Base-by-base conservation (phyloP, 2,888 invertebrate species). In the Amblyteles armatorius region DNA sequence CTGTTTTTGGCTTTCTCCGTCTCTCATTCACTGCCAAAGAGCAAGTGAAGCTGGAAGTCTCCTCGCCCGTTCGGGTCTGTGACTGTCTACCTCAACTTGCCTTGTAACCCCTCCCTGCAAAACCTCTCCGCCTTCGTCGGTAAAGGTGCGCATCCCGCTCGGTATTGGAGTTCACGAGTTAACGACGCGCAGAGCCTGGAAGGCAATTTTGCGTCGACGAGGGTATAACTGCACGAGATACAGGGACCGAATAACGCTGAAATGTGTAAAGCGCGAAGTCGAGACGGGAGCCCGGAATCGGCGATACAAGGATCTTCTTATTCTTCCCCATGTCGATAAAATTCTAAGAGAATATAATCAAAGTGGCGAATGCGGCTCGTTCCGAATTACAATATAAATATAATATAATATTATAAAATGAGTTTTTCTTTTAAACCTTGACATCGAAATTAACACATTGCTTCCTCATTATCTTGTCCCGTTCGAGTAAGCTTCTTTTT, bases 121-220 rank as follows among this genome's bases (percentile, higher is more conserved):
- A 33, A 29, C 16, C 33, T n/a, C 16, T n/a, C 26, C 13, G 52
- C 16, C 7, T 13, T 19, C 36, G 77, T 55, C 44, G 19, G 74
- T 36, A 60, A 81, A 69, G 81, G 74, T 69, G 81, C 60, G 69
- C 74, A 74, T 74, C 74, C 60, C 74, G 74, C 74, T 22, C 50
- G n/a, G 74, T 81, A 81, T 81, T 81, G 81, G 69, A 81, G 81
- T 69, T 81, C 81, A 69, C 68, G 74, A 81, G 74, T 74, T 81
- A 81, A 81, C 74, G 81, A 81, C 60, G 74, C 65, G 19, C 67
- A 13, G 44, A 48, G 57, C 73, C 73, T 73, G 79, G 67, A 67
- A 80, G 73, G 65, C 73, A 80, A 80, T 80, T 80, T 80, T 80
- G 60, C 78, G 78, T 78, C 72, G 33, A 33, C 36, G 40, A 65